phyloP scores from a whole-genome alignment of 2,888 invertebrate species.

The Dorcus hopei region DNA sequence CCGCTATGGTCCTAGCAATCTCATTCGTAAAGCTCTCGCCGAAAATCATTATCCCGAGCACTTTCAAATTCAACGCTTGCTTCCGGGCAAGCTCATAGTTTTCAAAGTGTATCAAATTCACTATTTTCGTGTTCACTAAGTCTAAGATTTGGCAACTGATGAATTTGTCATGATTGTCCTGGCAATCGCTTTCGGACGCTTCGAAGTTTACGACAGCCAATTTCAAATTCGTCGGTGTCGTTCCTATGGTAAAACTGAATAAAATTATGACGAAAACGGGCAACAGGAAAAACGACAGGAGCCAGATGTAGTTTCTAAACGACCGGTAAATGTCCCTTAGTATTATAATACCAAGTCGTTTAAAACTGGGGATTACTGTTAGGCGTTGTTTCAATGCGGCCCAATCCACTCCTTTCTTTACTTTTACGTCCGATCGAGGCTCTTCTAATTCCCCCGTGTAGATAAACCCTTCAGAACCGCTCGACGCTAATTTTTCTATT shows the following conservation, averaged over 20 bases:
- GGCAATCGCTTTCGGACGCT: constrained; percentile 9
- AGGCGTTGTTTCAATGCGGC: neutral
- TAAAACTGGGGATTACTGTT: constrained; percentile 10
- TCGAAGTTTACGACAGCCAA: constrained; percentile 22
- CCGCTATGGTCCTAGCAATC: constrained; percentile 16
- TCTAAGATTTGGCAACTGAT: constrained; percentile 22
- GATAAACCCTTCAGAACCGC: constrained; percentile 24
- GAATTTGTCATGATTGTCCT: constrained; percentile 1
- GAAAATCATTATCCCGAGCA: constrained; percentile 19
- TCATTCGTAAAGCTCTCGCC: constrained; percentile 16
- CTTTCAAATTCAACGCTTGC: constrained; percentile 18
- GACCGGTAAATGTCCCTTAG: constrained; percentile 14
- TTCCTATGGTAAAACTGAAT: constrained; percentile 21
- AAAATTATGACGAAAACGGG: constrained; percentile 18
- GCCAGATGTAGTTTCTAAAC: constrained; percentile 14
- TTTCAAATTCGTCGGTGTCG: constrained; percentile 16
- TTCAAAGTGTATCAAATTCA: constrained; percentile 6
- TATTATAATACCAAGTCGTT: constrained; percentile 9
- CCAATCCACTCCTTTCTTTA: neutral
- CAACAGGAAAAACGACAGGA: constrained; percentile 15
- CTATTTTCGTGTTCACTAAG: constrained; percentile 14
- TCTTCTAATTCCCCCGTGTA: constrained; percentile 17
- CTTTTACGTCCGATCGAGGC: neutral
- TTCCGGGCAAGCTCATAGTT: constrained; percentile 8
- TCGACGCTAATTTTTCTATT: constrained; percentile 10